These are phyloP conservation scores for Gasterosteus aculeatus DNA, from an alignment of 2,113 vertebrate genomes.

Conservation along the genomic window DNA sequence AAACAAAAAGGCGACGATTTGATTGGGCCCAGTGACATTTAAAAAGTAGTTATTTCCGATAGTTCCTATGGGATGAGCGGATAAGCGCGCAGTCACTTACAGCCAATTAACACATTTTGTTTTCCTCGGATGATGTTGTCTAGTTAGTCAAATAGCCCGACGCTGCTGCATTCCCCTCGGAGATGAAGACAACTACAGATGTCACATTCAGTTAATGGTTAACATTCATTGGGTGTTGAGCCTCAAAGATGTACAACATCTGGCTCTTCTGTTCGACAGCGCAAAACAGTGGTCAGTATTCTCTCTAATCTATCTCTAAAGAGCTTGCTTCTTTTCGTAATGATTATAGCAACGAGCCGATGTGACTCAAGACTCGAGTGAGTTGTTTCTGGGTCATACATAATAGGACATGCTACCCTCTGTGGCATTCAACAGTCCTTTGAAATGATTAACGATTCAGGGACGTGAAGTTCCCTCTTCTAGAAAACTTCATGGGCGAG, in stretches of 20 bases:
- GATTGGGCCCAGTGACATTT: background rate
- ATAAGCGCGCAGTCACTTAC: background rate
- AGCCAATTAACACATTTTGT: slow-evolving; percentile 11
- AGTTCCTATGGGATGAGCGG: background rate
- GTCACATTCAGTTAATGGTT: slow-evolving; percentile 46
- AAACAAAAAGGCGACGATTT: background rate
- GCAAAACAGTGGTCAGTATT: slow-evolving; percentile 44
- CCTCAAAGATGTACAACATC: background rate
- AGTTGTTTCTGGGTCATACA: slow-evolving; percentile 64
- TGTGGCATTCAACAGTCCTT: slow-evolving; percentile 24
- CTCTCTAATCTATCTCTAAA: slow-evolving; percentile 53
- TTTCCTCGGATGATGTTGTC: background rate
- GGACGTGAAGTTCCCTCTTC: slow-evolving; percentile 17
- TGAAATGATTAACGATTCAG: slow-evolving; percentile 66
- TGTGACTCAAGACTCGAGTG: slow-evolving; percentile 40
- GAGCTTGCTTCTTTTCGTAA: slow-evolving; percentile 14
- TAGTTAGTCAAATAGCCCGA: background rate
- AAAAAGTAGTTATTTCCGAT: background rate
- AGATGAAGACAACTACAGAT: background rate
- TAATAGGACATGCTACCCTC: slow-evolving; percentile 54
- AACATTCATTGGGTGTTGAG: slow-evolving; percentile 16
- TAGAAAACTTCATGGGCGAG: slow-evolving; percentile 30
- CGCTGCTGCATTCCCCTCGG: background rate
- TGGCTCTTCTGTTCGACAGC: slow-evolving; percentile 18
- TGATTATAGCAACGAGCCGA: slow-evolving; percentile 39